These are phyloP conservation scores for Nycticryphes semicollaris DNA, from an alignment of 2,113 vertebrate species.

Conservation along the genomic window DNA sequence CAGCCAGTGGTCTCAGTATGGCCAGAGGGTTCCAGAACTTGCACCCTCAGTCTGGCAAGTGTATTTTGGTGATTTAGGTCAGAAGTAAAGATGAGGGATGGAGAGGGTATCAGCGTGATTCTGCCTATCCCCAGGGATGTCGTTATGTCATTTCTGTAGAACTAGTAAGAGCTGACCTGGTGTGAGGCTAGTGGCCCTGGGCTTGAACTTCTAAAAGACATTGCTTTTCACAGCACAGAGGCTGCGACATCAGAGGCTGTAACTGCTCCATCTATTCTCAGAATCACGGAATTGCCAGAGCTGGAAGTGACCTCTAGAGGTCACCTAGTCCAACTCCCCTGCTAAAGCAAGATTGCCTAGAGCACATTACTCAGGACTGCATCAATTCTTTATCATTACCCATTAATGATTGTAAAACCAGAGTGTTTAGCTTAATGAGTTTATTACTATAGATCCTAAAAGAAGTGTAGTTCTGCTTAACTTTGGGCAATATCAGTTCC, in stretches of 20 bases:
- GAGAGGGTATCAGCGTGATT: background rate
- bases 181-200: background rate
- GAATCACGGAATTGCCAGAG: no score
- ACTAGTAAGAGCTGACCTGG: background rate
- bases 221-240: background rate
- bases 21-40: background rate
- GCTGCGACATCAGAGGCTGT: no score
- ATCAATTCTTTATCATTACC: background rate
- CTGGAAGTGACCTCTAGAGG: no score
- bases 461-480: background rate
- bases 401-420: background rate
- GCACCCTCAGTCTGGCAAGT: background rate
- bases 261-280: no score
- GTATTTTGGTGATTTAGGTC: background rate
- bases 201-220: background rate
- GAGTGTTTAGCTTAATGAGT: background rate
- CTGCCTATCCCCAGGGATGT: background rate
- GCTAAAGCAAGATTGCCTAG: no score
- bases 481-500: background rate
- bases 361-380: no score
- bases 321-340: no score
- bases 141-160: background rate
- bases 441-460: constrained; percentile 7
- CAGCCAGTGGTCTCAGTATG: background rate
- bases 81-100: background rate